phyloP scores from a whole-genome alignment of 2,888 invertebrate genomes.

The Thecocarcelia acutangulata region DNA sequence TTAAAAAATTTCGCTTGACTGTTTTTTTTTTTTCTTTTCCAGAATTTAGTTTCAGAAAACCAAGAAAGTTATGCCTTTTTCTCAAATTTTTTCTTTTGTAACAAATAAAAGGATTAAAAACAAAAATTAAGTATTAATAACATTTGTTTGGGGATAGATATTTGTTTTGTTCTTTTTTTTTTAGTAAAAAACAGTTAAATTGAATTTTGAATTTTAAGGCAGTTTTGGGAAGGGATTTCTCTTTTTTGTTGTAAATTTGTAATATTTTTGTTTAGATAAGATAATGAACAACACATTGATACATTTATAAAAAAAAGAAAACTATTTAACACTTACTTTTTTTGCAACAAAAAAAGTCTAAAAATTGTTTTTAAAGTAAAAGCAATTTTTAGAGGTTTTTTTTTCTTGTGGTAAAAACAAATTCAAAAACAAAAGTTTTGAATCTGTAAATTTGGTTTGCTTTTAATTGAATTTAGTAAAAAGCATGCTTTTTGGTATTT shows the following conservation, averaged over 20 bases:
- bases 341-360: conserved; percentile 33
- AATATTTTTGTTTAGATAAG: conserved; percentile 48
- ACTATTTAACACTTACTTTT: conserved; percentile 63
- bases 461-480: conserved; percentile 30
- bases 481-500: conserved; percentile 59
- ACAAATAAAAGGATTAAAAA: conserved; percentile 58
- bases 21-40: conserved; percentile 21
- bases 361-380: conserved; percentile 38
- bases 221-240: conserved; percentile 59
- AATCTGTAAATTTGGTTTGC: conserved; percentile 40
- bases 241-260: conserved; percentile 26
- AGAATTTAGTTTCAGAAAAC: conserved; percentile 21
- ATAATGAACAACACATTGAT: conserved; percentile 67
- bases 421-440: conserved; percentile 38
- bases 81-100: conserved; percentile 4
- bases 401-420: conserved; percentile 34
- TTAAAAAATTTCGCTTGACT: conserved; percentile 36
- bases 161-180: conserved; percentile 40
- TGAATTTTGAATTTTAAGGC: conserved; percentile 61
- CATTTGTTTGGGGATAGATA: conserved; percentile 49
- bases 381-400: conserved; percentile 51
- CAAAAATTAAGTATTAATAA: conserved; percentile 62
- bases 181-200: conserved; percentile 59
- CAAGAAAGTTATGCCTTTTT: conserved; percentile 43
- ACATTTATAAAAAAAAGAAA: conserved; percentile 68